phyloP scores from a whole-genome alignment of 2,888 invertebrate genomes.

The Cosmopolites sordidus region DNA sequence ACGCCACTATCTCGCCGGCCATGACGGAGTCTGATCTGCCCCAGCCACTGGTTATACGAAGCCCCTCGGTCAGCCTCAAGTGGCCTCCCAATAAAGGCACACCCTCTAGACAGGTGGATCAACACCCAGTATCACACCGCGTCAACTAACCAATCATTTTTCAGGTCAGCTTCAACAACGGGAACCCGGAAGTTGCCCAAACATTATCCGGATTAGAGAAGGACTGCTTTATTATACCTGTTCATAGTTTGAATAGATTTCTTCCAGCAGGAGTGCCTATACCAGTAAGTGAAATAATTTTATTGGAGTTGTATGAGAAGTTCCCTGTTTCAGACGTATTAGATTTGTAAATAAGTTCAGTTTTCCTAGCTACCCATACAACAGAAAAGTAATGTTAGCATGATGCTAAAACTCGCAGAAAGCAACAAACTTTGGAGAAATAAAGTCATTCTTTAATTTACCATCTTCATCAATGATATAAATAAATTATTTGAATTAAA shows the following conservation, averaged over 20 bases:
- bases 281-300: conserved; percentile 46
- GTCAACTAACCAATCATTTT: too few relatives aligned
- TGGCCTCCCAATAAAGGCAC: conserved; percentile 50
- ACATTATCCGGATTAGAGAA: conserved; percentile 78
- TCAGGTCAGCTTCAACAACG: conserved; percentile 43
- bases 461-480: too few relatives aligned
- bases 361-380: too few relatives aligned
- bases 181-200: conserved; percentile 47
- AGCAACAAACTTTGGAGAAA: not conserved
- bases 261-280: conserved; percentile 88
- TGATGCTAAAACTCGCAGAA: too few relatives aligned
- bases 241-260: conserved; percentile 82
- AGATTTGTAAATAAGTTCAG: too few relatives aligned
- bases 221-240: conserved; percentile 91
- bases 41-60: conserved; percentile 66
- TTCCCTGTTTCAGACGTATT: too few relatives aligned
- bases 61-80: conserved; percentile 60
- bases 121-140: too few relatives aligned
- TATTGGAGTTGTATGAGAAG: too few relatives aligned
- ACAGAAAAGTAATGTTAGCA: too few relatives aligned
- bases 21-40: conserved; percentile 64
- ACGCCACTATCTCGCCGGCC: conserved; percentile 54
- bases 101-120: conserved; percentile 49
- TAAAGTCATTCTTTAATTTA: too few relatives aligned
- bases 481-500: too few relatives aligned